Evolutionary conservation across 2,888 invertebrate species (phyloP), one percentile per base, ranked within the genome.

Genomic region (Andrena dorsata): DNA sequence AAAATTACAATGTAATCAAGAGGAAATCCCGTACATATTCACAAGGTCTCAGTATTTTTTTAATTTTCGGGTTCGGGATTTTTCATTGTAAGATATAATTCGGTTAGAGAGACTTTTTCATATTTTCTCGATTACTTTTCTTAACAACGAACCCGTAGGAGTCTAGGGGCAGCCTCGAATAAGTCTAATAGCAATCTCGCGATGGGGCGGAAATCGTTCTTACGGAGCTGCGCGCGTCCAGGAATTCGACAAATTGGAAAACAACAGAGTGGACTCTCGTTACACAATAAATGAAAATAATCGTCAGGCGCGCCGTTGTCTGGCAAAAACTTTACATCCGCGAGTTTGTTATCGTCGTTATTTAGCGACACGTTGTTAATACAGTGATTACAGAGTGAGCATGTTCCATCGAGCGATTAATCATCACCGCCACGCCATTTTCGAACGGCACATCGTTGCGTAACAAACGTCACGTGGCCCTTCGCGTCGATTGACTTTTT

Each of bases 271-370:
- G 41, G 51, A 58, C 32, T 71, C 30, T 26, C n/a, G 35, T 82
- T 82, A 69, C 51, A 71, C 35, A 66, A 65, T n/a, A 72, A 56
- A 69, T 63, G 35, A 64, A 63, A 72, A 47, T 16, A 58, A 28
- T 66, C 56, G 51, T 70, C 60, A 51, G 65, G 72, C 30, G 20
- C 30, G 7, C 35, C 53, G 28, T 65, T 64, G 64, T 10, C n/a
- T 2, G 53, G 26, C 7, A 60, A 70, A 64, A 65, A 64, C 65
- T 78, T 71, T 32, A 32, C n/a, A 64, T 56, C 30, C 13, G 4
- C 58, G 30, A 77, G 79, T 85, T 85, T 79, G 79, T 85, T 85
- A 79, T 47, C 68, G 71, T 65, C 60, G 69, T 84, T 80, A 85
- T 83, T 84, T 66, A 72, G 71, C 41, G 68, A 61, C 47, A 35